These are phyloP conservation scores for Aphrophora alni DNA, from an alignment of 2,888 invertebrate genomes.

Conservation along the genomic window DNA sequence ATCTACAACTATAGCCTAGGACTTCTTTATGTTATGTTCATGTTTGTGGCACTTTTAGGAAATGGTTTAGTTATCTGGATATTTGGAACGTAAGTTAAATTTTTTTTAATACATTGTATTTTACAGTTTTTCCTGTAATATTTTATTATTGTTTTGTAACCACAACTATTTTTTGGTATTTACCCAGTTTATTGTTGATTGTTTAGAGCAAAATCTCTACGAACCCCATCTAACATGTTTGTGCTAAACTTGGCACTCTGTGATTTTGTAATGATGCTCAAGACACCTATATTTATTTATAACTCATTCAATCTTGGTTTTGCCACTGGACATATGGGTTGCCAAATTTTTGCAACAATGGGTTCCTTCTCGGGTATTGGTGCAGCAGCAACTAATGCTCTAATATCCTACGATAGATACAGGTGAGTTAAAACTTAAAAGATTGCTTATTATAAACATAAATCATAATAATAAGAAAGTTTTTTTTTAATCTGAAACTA, in stretches of 20 bases:
- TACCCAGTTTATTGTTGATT: no score
- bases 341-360: slow-evolving; percentile 77
- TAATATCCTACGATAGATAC: slow-evolving; percentile 83
- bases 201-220: slow-evolving; percentile 70
- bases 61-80: slow-evolving; percentile 88
- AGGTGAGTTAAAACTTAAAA: slow-evolving; percentile 56
- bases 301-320: slow-evolving; percentile 82
- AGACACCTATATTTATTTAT: slow-evolving; percentile 84
- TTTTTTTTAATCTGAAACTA: no score
- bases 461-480: no score
- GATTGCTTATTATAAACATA: no score
- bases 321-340: slow-evolving; percentile 74
- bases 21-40: slow-evolving; percentile 77
- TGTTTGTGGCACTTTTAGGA: slow-evolving; percentile 73
- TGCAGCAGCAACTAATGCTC: slow-evolving; percentile 80
- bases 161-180: no score
- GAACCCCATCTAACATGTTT: slow-evolving; percentile 84
- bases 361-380: slow-evolving; percentile 83
- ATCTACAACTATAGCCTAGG: slow-evolving; percentile 81
- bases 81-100: slow-evolving; percentile 72
- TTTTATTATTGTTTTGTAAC: neutral
- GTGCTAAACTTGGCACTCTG: slow-evolving; percentile 82
- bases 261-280: slow-evolving; percentile 88
- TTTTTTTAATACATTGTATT: neutral
- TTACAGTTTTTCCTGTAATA: no score